phyloP scores from a whole-genome alignment of 2,797 vertebrate genomes.

The Phrynocephalus vlangalii region DNA sequence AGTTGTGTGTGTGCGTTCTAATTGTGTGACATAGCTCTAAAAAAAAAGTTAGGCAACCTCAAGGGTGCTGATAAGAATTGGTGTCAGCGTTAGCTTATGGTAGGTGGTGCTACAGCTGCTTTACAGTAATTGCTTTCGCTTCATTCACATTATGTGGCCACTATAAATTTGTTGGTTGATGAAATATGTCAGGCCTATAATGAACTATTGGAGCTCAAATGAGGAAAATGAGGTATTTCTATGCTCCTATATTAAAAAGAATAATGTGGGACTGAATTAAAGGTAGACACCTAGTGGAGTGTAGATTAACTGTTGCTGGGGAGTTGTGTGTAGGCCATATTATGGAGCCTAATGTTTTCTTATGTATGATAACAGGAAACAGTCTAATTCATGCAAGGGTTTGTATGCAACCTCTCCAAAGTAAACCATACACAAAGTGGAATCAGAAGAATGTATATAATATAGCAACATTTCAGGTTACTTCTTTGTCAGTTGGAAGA shows the following conservation, averaged over 20 bases:
- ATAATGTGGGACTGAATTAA: not conserved
- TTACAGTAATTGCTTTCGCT: slow-evolving; percentile 37
- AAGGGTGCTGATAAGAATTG: slow-evolving; percentile 37
- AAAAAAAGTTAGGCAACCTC: not conserved
- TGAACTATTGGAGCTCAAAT: not conserved
- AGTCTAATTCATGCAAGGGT: no score
- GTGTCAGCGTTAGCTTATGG: not conserved
- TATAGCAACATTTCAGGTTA: no score
- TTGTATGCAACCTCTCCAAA: no score
- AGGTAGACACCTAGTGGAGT: not conserved
- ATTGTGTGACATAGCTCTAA: not conserved
- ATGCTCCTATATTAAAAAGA: slow-evolving; percentile 15
- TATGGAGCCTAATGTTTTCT: not conserved
- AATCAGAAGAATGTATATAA: no score
- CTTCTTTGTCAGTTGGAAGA: no score
- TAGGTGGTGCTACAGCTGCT: slow-evolving; percentile 15
- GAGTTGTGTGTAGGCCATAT: not conserved
- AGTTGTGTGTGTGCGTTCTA: not conserved
- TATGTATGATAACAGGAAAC: not conserved
- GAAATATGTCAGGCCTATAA: slow-evolving; percentile 34
- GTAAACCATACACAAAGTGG: no score
- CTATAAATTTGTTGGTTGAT: slow-evolving; percentile 15
- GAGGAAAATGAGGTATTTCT: slow-evolving; percentile 17
- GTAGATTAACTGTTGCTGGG: not conserved
- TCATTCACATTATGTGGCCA: slow-evolving; percentile 12